Percentiles rank a stretch among this genome's conserved stretches.
Conservation (phyloP, 1,140 invertebrate species). For the Drosophila pseudoobscura region DNA sequence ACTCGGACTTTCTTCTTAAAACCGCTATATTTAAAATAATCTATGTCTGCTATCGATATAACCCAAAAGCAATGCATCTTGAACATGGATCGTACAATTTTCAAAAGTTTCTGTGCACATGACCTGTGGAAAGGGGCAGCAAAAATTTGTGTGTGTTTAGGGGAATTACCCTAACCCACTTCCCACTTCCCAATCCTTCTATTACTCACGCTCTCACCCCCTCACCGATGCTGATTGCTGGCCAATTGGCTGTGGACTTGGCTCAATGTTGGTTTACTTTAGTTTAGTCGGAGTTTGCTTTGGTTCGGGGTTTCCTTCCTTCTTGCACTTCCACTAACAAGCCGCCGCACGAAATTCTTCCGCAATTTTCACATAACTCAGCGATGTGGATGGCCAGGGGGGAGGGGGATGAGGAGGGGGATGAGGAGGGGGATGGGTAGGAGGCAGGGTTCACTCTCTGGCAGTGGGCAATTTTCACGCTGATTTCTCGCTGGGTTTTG, state of each 20-base stretch:
- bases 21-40: too few species aligned
- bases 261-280: conserved; percentile 45
- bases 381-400: background rate
- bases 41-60: too few species aligned
- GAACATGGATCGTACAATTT: too few species aligned
- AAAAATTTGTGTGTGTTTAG: too few species aligned
- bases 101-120: too few species aligned
- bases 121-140: too few species aligned
- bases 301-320: background rate
- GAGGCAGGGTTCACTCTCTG: too few species aligned
- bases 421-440: too few species aligned
- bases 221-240: conserved; percentile 20
- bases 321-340: conserved; percentile 42
- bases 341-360: conserved; percentile 56
- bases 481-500: conserved; percentile 29
- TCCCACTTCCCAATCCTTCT: too few species aligned
- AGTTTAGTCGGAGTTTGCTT: conserved; percentile 31
- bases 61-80: too few species aligned
- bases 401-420: background rate
- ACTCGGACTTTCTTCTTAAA: too few species aligned
- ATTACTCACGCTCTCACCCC: background rate
- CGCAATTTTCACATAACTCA: conserved; percentile 60
- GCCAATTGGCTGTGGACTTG: conserved; percentile 40
- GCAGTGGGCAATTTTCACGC: conserved; percentile 55
- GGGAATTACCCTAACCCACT: too few species aligned